Evolutionary conservation across 2,113 vertebrate genomes (phyloP).

Genomic region (Salvelinus alpinus): DNA sequence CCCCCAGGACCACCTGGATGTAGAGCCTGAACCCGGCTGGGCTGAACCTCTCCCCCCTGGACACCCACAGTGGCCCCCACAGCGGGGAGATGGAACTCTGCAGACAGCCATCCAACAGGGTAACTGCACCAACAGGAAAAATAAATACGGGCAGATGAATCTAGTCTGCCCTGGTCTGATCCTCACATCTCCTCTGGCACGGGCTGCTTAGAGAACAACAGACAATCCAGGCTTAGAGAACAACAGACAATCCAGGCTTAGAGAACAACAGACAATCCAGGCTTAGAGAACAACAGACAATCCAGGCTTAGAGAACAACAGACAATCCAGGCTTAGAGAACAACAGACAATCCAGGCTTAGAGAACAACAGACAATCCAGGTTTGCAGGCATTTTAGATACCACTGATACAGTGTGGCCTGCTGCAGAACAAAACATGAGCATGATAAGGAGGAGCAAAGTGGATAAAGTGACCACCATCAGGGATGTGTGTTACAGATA

Average conservation of each 20-base stretch:
- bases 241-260: too few relatives aligned
- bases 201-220: too few relatives aligned
- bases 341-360: slow-evolving; percentile 11
- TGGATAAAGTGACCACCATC: slow-evolving; percentile 79
- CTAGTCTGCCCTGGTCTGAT: too few relatives aligned
- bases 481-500: slow-evolving; percentile 51
- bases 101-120: slow-evolving; percentile 75
- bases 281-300: too few relatives aligned
- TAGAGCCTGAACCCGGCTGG: slow-evolving; percentile 71
- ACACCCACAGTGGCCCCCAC: slow-evolving; percentile 71
- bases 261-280: too few relatives aligned
- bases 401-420: background rate
- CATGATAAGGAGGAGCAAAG: slow-evolving; percentile 56
- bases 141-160: background rate
- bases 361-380: background rate
- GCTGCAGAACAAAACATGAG: background rate
- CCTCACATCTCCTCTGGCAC: too few relatives aligned
- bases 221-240: too few relatives aligned
- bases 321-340: background rate
- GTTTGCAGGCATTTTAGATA: background rate
- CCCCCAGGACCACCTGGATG: slow-evolving; percentile 69
- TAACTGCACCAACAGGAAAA: slow-evolving; percentile 35
- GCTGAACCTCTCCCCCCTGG: slow-evolving; percentile 73
- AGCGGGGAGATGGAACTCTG: slow-evolving; percentile 74
- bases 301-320: too few relatives aligned